Evolutionary conservation across 2,113 vertebrate genomes (phyloP).

Genomic region (Rhineura floridana): DNA sequence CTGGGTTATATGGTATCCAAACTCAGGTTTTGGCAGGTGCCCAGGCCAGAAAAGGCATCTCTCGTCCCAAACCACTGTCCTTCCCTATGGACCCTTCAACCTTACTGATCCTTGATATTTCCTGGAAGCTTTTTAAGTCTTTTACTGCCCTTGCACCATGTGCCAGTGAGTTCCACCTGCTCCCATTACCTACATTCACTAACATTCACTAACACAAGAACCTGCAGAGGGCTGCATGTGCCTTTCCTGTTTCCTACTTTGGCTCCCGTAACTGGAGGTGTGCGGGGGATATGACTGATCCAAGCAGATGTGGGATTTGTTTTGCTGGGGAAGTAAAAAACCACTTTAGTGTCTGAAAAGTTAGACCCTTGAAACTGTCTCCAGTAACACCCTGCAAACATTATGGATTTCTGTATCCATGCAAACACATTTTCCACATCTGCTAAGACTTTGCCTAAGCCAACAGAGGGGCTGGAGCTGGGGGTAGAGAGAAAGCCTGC

Average conservation of each 20-base stretch:
- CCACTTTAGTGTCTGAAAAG: neutral
- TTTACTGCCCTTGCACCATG: neutral
- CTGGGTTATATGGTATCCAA: no score
- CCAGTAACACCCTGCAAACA: neutral
- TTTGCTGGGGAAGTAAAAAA: neutral
- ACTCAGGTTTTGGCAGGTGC: neutral
- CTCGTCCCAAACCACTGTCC: no score
- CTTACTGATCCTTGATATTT: no score
- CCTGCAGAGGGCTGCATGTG: fast-evolving
- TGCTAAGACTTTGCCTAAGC: neutral
- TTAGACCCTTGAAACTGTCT: no score
- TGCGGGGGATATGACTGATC: neutral
- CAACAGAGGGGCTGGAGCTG: neutral
- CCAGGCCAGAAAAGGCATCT: neutral
- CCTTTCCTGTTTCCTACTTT: neutral
- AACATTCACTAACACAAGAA: neutral
- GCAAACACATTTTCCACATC: neutral
- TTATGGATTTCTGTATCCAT: neutral
- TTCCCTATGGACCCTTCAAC: no score
- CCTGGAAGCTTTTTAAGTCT: neutral
- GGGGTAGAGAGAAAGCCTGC: neutral
- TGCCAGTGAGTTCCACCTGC: neutral
- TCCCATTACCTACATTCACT: no score
- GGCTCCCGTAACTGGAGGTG: neutral
- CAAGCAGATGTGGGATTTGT: neutral